These are phyloP conservation scores for Capromys pilorides DNA, from an alignment of 2,797 vertebrate species.

Conservation along the genomic window DNA sequence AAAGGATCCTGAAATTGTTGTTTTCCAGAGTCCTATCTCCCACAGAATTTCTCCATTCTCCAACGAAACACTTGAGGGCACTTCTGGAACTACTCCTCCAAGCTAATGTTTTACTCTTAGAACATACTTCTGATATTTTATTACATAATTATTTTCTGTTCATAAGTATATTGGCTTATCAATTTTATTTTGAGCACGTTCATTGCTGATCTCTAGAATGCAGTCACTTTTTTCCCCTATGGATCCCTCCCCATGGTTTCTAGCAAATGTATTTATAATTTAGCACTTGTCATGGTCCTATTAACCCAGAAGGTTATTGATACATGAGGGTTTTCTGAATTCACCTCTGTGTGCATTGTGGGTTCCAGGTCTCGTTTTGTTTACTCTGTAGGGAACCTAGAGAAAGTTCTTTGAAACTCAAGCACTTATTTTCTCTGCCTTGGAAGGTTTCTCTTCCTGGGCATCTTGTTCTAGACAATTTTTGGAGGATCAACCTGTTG, in stretches of 20 bases:
- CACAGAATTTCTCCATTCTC: not conserved
- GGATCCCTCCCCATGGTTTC: not conserved
- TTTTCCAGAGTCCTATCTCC: not conserved
- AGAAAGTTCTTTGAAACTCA: conserved; percentile 46
- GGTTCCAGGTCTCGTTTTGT: not conserved
- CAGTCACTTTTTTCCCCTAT: not conserved
- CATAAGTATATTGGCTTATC: not conserved
- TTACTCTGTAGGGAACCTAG: not conserved
- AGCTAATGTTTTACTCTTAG: conserved; percentile 2
- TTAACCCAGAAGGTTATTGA: not conserved
- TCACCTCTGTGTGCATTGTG: not conserved
- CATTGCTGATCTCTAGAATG: not conserved
- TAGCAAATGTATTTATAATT: not conserved
- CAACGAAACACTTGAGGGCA: not conserved
- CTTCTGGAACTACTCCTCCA: not conserved
- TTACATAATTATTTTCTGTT: not conserved
- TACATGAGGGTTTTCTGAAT: not conserved
- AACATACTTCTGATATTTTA: not conserved
- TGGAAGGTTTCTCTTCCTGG: not conserved
- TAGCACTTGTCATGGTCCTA: not conserved
- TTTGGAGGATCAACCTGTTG: not conserved
- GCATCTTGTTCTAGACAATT: conserved; percentile 10
- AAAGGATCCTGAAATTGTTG: not conserved
- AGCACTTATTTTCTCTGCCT: conserved; percentile 25
- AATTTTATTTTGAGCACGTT: not conserved